Conservation (phyloP, 2,797 vertebrate genomes). For the Bradypus variegatus region DNA sequence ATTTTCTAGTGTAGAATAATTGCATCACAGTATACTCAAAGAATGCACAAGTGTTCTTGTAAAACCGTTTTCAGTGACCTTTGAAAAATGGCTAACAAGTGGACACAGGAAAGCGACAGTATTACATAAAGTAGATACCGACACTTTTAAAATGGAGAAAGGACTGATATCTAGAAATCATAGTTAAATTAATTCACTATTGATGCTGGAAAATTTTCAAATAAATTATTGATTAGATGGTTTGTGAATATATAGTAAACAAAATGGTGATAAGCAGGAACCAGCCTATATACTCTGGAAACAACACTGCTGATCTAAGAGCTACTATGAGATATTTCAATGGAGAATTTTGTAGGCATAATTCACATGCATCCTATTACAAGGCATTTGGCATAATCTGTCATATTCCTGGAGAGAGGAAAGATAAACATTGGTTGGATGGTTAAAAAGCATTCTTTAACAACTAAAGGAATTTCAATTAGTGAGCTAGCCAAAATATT, state of each 20-base stretch:
- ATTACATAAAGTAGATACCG: not conserved
- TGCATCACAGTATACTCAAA: not conserved
- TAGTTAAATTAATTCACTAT: not conserved
- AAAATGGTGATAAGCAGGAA: not conserved
- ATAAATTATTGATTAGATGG: not conserved
- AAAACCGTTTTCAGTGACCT: not conserved
- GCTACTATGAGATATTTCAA: not conserved
- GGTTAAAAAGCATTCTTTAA: not conserved
- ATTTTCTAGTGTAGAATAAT: not conserved
- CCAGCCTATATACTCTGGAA: not conserved
- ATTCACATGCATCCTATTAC: not conserved
- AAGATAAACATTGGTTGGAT: not conserved
- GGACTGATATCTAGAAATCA: not conserved
- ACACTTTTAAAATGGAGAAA: conserved; percentile 1
- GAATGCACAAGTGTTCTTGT: not conserved
- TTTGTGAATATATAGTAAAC: conserved; percentile 20
- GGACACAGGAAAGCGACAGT: not conserved
- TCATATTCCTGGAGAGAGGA: not conserved
- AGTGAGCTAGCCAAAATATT: not conserved
- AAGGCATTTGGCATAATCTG: not conserved
- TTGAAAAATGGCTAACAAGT: conserved; percentile 12
- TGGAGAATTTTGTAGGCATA: not conserved
- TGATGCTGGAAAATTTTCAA: not conserved
- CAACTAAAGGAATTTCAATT: not conserved
- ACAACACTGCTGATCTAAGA: not conserved